These are phyloP conservation scores for Hypomesus transpacificus DNA, from an alignment of 2,113 vertebrate species.

Conservation along the genomic window DNA sequence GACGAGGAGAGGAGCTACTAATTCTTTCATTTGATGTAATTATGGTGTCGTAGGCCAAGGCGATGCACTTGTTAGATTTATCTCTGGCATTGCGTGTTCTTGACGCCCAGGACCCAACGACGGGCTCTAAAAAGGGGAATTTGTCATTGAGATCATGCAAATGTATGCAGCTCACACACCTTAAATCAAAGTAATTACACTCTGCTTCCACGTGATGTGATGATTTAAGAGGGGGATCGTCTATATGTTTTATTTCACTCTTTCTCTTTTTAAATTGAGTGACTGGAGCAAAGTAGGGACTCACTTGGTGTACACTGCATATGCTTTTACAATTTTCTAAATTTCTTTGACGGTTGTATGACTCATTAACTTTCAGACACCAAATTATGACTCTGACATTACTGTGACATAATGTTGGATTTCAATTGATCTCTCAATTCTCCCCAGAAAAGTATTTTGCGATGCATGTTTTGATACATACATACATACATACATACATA, in stretches of 20 bases:
- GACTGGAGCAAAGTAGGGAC: neutral
- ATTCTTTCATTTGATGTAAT: slow-evolving; percentile 74
- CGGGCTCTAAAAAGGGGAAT: slow-evolving; percentile 44
- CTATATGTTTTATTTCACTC: slow-evolving; percentile 1
- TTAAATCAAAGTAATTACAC: slow-evolving; percentile 49
- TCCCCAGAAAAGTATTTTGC: too few relatives aligned
- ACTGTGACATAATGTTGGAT: neutral
- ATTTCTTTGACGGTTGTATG: neutral
- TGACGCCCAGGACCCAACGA: slow-evolving; percentile 25
- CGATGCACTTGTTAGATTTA: slow-evolving; percentile 60
- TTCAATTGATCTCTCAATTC: too few relatives aligned
- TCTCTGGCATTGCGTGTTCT: slow-evolving; percentile 35
- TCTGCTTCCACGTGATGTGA: slow-evolving; percentile 32
- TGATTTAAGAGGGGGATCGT: slow-evolving; percentile 23
- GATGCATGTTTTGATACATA: too few relatives aligned
- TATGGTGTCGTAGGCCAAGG: slow-evolving; percentile 54
- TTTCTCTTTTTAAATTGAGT: slow-evolving; percentile 4
- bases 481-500: too few relatives aligned
- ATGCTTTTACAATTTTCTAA: neutral
- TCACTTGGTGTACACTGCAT: neutral
- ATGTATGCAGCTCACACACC: slow-evolving; percentile 42
- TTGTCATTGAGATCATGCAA: slow-evolving; percentile 52
- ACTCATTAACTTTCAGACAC: neutral
- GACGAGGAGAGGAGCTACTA: slow-evolving; percentile 64
- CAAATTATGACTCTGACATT: neutral